Conservation (phyloP, 2,113 vertebrate species). For the Helogale parvula region DNA sequence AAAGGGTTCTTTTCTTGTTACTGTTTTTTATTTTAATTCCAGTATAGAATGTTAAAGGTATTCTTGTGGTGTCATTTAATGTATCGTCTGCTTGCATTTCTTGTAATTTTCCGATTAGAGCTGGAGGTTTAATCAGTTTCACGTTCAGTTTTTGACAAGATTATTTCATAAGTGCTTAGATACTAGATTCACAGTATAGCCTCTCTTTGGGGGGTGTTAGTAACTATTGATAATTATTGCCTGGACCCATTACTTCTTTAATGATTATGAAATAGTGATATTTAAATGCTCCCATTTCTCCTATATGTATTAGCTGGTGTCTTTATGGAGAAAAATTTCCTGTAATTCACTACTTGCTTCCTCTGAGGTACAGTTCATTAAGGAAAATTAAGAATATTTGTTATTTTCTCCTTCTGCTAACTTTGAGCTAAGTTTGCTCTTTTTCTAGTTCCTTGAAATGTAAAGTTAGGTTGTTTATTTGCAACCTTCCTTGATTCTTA, state of each 20-base stretch:
- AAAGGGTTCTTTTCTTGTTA: not conserved
- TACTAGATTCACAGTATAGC: not conserved
- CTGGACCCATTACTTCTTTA: not conserved
- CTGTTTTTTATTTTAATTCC: not conserved
- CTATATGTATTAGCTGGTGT: not conserved
- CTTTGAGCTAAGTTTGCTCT: not conserved
- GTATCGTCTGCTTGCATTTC: not conserved
- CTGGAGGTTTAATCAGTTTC: not conserved
- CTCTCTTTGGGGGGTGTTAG: not conserved
- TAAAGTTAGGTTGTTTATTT: not conserved
- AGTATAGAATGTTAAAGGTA: not conserved
- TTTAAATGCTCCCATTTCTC: not conserved
- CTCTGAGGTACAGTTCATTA: not conserved
- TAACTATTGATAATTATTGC: not conserved
- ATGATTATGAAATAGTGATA: not conserved
- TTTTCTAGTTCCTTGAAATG: not conserved
- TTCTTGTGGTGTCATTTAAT: not conserved
- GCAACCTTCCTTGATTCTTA: not conserved
- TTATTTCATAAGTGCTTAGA: not conserved
- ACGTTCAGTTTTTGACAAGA: not conserved
- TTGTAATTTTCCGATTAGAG: not conserved
- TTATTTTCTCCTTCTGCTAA: not conserved
- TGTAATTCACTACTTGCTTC: not conserved
- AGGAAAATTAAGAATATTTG: not conserved
- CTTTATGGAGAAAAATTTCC: not conserved